Evolutionary conservation across 1,140 invertebrate species (phyloP), one percentile per base, ranked within the genome.

Genomic region (Pantala flavescens): DNA sequence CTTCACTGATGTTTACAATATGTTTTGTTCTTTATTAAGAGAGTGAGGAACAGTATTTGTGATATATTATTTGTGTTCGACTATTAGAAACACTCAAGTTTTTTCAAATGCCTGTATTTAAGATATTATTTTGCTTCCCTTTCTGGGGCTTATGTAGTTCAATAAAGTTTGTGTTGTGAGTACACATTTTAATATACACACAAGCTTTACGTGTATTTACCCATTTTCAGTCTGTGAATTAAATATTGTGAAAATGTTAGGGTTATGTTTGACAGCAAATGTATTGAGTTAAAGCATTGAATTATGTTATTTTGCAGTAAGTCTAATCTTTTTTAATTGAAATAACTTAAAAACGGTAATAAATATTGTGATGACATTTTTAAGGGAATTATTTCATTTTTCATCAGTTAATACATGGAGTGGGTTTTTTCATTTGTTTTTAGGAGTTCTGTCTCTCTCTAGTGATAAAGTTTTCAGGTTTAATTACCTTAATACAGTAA

Each of bases 41-140:
- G n/a, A 63, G 49, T 63, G 49, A 63, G 49, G n/a, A 63, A 63
- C n/a, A 63, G n/a, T 63, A 63, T 63, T 63, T 63, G 49, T 63
- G 49, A 63, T 63, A 63, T 63, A 63, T 21, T 63, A 63, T 63
- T 63, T 63, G 14, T 63, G 14, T 63, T 63, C 12, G 28, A 5
- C 28, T 5, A 36, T 63, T 63, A 21, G 49, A 63, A 14, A 19
- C n/a, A 63, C 28, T 36, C 12, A 63, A 1, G 43, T 11, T 14
- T 63, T 63, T 63, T 63, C 49, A 63, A 63, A 63, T 63, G 49
- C 16, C 49, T 63, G 49, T 63, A 63, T 21, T 63, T 63, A 36
- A 36, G 28, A 36, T 36, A 36, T 36, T 36, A 36, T 36, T 36
- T 36, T 36, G 28, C 28, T 9, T 36, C 28, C 28, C 2, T 2